Evolutionary conservation across 2,113 vertebrate genomes (phyloP).

Genomic region (Orycteropus afer): DNA sequence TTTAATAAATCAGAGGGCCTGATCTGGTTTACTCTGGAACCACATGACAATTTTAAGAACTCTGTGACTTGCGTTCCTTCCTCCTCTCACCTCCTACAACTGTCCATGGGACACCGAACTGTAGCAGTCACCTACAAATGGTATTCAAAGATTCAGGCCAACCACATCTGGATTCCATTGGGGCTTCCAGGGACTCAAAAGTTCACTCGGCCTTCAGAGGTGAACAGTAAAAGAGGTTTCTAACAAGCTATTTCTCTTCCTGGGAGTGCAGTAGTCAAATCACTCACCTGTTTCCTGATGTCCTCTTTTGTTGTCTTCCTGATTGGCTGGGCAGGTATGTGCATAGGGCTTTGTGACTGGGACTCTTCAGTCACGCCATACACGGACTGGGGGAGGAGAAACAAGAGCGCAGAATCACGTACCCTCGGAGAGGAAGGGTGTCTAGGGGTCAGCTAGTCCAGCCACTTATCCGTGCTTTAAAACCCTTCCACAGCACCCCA

Average conservation of each 20-base stretch:
- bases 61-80: accelerated
- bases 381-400: conserved; percentile 88
- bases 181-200: neutral
- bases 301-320: conserved; percentile 95
- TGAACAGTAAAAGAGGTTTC: neutral
- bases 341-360: conserved; percentile 93
- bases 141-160: neutral
- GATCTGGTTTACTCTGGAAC: neutral
- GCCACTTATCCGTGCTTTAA: neutral
- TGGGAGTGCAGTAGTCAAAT: accelerated
- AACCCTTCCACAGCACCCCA: neutral
- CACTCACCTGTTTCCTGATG: conserved; percentile 92
- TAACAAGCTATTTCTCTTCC: neutral
- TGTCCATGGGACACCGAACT: neutral
- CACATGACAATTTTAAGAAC: neutral
- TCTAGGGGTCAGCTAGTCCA: neutral
- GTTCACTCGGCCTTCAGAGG: conserved; percentile 1
- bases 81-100: neutral
- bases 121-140: accelerated
- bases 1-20: neutral
- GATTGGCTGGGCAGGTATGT: conserved; percentile 89
- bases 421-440: neutral
- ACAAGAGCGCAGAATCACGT: neutral
- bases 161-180: neutral
- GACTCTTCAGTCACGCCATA: conserved; percentile 94